These are phyloP conservation scores for Hirundichthys speculiger DNA, from an alignment of 2,113 vertebrate genomes.

Conservation along the genomic window DNA sequence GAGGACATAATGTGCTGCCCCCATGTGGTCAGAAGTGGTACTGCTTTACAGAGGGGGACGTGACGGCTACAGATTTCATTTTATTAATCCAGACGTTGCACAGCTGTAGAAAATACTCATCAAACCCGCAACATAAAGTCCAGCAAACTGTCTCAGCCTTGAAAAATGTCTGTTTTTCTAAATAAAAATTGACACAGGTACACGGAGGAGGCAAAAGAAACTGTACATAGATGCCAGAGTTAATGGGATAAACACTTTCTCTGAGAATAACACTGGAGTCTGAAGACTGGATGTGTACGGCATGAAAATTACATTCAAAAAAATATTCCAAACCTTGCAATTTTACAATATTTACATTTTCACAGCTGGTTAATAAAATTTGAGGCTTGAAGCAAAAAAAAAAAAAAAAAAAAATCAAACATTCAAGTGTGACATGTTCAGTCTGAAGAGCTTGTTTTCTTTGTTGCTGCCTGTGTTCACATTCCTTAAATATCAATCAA, in stretches of 20 bases:
- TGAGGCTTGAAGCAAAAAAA: constrained; percentile 2
- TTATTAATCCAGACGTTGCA: no score
- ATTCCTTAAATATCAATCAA: background rate
- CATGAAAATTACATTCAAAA: background rate
- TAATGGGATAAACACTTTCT: no score
- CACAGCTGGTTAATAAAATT: constrained; percentile 7
- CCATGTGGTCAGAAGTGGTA: no score
- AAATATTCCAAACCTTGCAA: background rate
- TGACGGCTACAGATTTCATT: no score
- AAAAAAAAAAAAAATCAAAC: background rate
- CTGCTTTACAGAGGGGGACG: no score
- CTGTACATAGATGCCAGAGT: no score
- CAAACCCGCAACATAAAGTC: no score
- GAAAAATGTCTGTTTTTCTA: background rate
- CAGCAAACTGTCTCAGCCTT: background rate
- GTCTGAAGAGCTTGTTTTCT: constrained; percentile 9
- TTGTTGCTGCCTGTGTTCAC: background rate
- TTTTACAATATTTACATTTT: constrained; percentile 51
- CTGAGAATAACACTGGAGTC: background rate
- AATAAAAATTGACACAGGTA: background rate
- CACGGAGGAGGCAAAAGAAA: background rate
- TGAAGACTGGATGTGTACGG: background rate
- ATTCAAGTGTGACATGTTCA: background rate
- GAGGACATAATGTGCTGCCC: no score
- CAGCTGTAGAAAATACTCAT: no score